Conservation (phyloP, 1,140 invertebrate genomes). For the Aethina tumida region DNA sequence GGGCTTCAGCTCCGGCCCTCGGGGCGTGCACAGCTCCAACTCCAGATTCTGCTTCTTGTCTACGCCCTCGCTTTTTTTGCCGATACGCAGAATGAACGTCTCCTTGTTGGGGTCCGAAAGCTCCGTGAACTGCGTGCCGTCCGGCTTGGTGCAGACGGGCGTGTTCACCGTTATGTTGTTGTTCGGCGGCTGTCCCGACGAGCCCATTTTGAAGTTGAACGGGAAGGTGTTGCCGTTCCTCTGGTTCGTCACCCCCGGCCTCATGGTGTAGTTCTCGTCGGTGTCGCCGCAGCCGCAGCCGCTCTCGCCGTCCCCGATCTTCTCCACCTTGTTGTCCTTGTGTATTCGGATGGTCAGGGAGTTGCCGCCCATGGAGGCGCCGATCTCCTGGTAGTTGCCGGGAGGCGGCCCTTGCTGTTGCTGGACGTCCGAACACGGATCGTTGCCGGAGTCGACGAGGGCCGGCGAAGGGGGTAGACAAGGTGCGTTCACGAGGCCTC, state of each 20-base stretch:
- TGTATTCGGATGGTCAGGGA: conserved; percentile 34
- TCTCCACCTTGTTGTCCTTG: conserved; percentile 29
- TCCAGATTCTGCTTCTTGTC: conserved; percentile 35
- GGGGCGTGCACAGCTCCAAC: conserved; percentile 34
- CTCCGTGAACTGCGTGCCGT: conserved; percentile 31
- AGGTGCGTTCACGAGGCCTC: conserved; percentile 11
- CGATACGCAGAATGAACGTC: conserved; percentile 32
- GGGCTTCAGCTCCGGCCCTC: conserved; percentile 32
- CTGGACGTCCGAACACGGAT: conserved; percentile 1
- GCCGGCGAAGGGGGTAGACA: conserved; percentile 7
- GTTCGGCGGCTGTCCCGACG: conserved; percentile 10
- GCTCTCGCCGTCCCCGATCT: conserved; percentile 7
- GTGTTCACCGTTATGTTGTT: conserved; percentile 28
- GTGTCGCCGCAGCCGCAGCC: background rate
- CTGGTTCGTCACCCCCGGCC: conserved; percentile 18
- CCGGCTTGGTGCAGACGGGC: conserved; percentile 22
- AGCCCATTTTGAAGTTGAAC: conserved; percentile 28
- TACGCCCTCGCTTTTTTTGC: conserved; percentile 30
- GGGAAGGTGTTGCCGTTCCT: conserved; percentile 21
- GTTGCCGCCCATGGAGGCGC: conserved; percentile 34
- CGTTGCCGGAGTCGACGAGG: conserved; percentile 3
- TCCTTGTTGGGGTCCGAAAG: conserved; percentile 35
- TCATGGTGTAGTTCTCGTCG: conserved; percentile 13
- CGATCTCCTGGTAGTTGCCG: conserved; percentile 34
- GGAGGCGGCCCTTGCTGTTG: conserved; percentile 9